These are phyloP conservation scores for Martes martes DNA, from an alignment of 2,113 vertebrate genomes.

Conservation along the genomic window DNA sequence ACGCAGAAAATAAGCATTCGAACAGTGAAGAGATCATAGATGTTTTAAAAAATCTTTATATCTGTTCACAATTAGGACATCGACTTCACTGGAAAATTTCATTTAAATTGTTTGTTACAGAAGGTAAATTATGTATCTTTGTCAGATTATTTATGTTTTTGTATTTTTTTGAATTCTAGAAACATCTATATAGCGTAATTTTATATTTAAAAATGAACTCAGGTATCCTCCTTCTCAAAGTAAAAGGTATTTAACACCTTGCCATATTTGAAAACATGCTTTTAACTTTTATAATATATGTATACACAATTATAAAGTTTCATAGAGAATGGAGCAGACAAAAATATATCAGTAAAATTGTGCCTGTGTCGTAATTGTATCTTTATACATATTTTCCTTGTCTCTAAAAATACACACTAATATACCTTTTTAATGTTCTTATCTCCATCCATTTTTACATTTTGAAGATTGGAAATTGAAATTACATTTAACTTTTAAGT, in stretches of 20 bases:
- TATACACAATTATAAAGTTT: constrained; percentile 49
- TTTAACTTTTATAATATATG: constrained; percentile 70
- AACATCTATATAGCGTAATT: background rate
- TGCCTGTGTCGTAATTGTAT: background rate
- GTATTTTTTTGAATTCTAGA: background rate
- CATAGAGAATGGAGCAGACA: background rate
- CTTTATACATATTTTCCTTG: background rate
- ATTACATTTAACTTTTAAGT: constrained; percentile 81
- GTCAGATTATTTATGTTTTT: background rate
- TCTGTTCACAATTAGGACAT: background rate
- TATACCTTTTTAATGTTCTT: constrained; percentile 39
- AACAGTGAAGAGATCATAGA: background rate
- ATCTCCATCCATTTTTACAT: constrained; percentile 68
- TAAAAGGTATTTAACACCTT: constrained; percentile 15
- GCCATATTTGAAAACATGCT: constrained; percentile 20
- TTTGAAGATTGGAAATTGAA: constrained; percentile 74
- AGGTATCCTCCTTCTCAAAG: background rate
- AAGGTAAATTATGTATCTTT: constrained; percentile 44
- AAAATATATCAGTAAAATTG: background rate
- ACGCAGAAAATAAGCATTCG: background rate
- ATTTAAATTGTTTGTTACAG: background rate
- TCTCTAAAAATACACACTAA: background rate
- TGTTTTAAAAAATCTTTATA: background rate
- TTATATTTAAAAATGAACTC: background rate
- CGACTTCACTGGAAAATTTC: background rate